These are phyloP conservation scores for Ceratosolen fusciceps DNA, from an alignment of 1,140 invertebrate genomes.

Conservation along the genomic window DNA sequence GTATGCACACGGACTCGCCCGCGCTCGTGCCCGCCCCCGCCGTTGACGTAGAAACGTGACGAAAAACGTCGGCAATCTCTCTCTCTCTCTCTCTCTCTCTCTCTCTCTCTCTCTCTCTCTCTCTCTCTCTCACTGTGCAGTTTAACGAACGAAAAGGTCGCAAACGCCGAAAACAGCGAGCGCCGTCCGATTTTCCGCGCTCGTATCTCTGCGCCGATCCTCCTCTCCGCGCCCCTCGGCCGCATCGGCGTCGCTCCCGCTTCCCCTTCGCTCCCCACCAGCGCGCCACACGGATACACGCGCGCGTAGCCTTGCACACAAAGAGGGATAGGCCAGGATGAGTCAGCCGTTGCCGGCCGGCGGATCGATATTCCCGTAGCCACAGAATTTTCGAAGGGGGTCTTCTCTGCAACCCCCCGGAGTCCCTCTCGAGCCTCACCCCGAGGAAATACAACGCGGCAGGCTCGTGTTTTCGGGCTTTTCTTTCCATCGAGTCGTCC, in stretches of 20 bases:
- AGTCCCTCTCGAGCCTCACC: background rate
- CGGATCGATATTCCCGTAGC: slow-evolving; percentile 39
- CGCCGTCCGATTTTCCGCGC: background rate
- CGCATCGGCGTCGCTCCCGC: background rate
- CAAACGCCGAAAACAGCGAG: background rate
- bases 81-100: too few species aligned
- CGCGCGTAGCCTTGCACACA: too few species aligned
- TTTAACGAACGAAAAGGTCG: background rate
- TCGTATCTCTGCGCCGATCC: background rate
- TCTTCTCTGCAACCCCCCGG: background rate
- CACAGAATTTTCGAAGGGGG: slow-evolving; percentile 27
- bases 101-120: too few species aligned
- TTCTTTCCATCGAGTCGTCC: background rate
- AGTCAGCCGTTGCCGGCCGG: slow-evolving; percentile 21
- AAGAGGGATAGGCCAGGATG: slow-evolving; percentile 10
- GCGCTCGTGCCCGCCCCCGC: too few species aligned
- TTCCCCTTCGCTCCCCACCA: too few species aligned
- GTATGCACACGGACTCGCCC: background rate
- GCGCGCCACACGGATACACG: background rate
- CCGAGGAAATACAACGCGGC: too few species aligned
- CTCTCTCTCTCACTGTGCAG: too few species aligned
- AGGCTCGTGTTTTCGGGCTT: too few species aligned
- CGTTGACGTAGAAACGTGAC: too few species aligned
- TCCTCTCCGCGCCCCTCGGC: background rate
- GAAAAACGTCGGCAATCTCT: background rate